Percentiles rank a stretch among this genome's conserved stretches.
Conservation (phyloP, 1,140 invertebrate species). For the Drosophila sp. region DNA sequence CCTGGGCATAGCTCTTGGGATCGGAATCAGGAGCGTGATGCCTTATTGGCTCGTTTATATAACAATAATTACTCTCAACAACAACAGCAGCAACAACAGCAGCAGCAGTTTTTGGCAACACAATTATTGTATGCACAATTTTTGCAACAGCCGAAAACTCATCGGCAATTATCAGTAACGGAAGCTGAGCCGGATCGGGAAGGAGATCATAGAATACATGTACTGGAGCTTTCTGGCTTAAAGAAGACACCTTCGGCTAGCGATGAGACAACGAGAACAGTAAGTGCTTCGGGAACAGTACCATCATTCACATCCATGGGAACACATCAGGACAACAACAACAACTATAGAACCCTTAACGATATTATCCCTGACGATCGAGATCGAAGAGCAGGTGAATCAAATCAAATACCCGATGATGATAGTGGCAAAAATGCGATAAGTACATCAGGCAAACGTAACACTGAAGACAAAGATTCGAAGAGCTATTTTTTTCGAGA, state of each 20-base stretch:
- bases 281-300: neutral
- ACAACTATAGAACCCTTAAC: conserved; percentile 48
- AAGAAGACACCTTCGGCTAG: conserved; percentile 28
- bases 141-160: conserved; percentile 55
- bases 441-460: neutral
- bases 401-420: neutral
- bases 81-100: conserved; percentile 37
- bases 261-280: conserved; percentile 12
- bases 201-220: conserved; percentile 18
- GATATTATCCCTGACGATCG: conserved; percentile 30
- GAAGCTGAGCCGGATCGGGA: neutral
- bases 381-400: neutral
- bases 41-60: conserved; percentile 49
- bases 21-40: conserved; percentile 26
- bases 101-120: conserved; percentile 60
- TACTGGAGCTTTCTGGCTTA: conserved; percentile 38
- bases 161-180: neutral
- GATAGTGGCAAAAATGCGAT: neutral
- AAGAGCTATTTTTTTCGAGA: conserved; percentile 57
- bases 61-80: conserved; percentile 39
- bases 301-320: conserved; percentile 6
- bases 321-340: conserved; percentile 61
- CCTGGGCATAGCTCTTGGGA: conserved; percentile 9
- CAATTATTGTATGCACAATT: conserved; percentile 65
- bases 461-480: conserved; percentile 1